Base-by-base conservation (phyloP, 2,113 vertebrate genomes). In the Halichoerus grypus region DNA sequence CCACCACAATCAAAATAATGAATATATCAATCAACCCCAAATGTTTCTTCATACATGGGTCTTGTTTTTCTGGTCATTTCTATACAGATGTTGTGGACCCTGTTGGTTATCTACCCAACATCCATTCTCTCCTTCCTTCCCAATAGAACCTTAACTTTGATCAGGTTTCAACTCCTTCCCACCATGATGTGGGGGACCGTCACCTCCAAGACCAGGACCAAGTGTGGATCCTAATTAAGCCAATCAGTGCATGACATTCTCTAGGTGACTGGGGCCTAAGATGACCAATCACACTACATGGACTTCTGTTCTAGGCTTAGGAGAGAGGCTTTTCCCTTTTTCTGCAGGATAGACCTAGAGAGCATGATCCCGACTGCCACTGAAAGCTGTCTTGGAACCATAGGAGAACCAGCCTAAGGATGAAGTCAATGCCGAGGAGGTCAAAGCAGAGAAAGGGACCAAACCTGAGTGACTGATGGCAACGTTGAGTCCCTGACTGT, bases 81-180 rank as follows among this genome's bases (percentile, higher is more conserved):
- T 74, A 28, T 26, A 7, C 3, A 22, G 26, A 36, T 49, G 12
- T 31, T 4, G 7, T 53, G 26, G 65, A 16, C 7, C 11, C 15
- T 36, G 3, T 22, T 90, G 59, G 19, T 51, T 59, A 7, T 26
- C 74, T 65, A 26, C 74, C 24, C 67, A 28, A 31, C 13, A 55
- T 82, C 80, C 46, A 19, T 49, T 80, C 51, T 61, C 55, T 84
- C 71, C 93, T 61, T 85, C 57, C 80, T 93, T 90, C 39, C 13
- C 63, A 31, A 57, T 7, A 85, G 67, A 59, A 65, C 71, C 31
- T 18, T 76, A 55, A 67, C 85, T 72, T 51, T 89, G 10, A 79
- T 69, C 31, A 49, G 39, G 67, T 96, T 77, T 79, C 46, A 83
- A 18, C 18, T 4, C 7, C 42, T 88, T 33, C 19, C 49, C n/a